These are phyloP conservation scores for Amblyopsis rosae DNA, from an alignment of 2,113 vertebrate species.

Conservation along the genomic window DNA sequence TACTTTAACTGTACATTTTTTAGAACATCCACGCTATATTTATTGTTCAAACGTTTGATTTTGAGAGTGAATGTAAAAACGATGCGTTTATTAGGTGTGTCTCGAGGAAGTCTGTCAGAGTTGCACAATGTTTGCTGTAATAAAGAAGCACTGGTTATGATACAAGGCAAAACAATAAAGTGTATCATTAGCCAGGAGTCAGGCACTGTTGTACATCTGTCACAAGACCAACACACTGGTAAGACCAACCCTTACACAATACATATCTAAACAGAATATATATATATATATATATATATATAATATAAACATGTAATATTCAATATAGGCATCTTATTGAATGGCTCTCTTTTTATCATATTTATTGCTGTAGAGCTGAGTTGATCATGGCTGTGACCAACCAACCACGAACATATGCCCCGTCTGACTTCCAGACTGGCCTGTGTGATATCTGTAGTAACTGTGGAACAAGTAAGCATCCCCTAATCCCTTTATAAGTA, in stretches of 20 bases:
- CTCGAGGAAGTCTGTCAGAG: too few relatives aligned
- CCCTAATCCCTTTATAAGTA: not conserved
- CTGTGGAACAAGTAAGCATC: slow-evolving; percentile 67
- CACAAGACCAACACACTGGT: slow-evolving; percentile 22
- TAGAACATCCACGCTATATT: too few relatives aligned
- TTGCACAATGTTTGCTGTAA: not conserved
- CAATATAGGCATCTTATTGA: not conserved
- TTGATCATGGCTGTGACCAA: slow-evolving; percentile 60
- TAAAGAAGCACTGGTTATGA: not conserved
- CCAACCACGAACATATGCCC: slow-evolving; percentile 19
- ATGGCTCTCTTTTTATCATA: not conserved
- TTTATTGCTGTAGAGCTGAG: not conserved
- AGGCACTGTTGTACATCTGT: not conserved
- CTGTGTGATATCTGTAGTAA: slow-evolving; percentile 54
- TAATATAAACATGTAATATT: too few relatives aligned
- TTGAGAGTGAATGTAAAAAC: too few relatives aligned
- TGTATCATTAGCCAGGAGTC: too few relatives aligned
- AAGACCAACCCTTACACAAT: slow-evolving; percentile 12
- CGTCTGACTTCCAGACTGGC: slow-evolving; percentile 70
- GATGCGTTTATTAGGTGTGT: not conserved
- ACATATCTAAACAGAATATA: not conserved
- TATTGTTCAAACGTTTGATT: too few relatives aligned
- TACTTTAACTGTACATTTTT: too few relatives aligned
- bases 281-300: too few relatives aligned
- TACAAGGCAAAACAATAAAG: slow-evolving; percentile 7